Conservation (phyloP, 2,113 vertebrate genomes). For the Craseonycteris thonglongyai region DNA sequence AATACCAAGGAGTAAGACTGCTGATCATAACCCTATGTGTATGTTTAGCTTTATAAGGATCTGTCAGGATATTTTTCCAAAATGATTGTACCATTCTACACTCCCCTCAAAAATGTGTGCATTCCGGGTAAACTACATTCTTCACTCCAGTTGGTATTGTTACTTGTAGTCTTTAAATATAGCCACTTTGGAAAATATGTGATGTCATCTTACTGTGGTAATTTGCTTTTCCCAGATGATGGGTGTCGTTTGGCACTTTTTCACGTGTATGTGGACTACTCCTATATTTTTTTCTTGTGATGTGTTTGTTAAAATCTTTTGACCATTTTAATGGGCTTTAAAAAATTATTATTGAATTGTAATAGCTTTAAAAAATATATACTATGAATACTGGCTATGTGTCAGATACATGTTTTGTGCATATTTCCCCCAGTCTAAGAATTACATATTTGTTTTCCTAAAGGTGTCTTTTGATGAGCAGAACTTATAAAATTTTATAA, state of each 20-base stretch:
- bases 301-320: background rate
- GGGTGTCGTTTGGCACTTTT: background rate
- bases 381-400: background rate
- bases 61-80: background rate
- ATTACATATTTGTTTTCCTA: background rate
- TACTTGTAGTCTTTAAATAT: background rate
- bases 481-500: background rate
- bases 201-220: background rate
- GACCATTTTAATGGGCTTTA: background rate
- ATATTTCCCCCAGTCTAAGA: background rate
- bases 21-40: background rate
- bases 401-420: background rate
- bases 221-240: background rate
- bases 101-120: background rate
- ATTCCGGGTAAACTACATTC: background rate
- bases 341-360: background rate
- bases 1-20: background rate
- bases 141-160: background rate
- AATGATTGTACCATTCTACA: background rate
- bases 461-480: background rate
- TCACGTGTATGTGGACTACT: background rate
- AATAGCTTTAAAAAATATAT: background rate
- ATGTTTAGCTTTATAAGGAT: background rate
- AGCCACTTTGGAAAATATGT: background rate
- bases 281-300: background rate